Evolutionary conservation across 2,888 invertebrate species (phyloP).

Genomic region (Holacanthella duospinosa): DNA sequence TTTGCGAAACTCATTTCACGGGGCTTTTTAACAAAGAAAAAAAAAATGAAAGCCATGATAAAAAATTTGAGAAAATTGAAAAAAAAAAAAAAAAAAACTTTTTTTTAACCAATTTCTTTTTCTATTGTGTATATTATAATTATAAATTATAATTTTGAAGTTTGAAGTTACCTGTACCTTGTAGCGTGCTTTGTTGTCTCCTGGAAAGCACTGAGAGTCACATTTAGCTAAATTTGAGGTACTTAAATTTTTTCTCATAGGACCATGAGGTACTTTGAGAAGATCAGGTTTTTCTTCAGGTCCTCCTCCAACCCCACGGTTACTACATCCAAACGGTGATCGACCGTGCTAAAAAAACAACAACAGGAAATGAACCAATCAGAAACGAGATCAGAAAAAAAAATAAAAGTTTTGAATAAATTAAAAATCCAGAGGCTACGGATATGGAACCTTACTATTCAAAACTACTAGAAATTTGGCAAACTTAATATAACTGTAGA

Average conservation of each 20-base stretch:
- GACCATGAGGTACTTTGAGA: constrained; percentile 62
- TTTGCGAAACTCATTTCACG: too few species aligned
- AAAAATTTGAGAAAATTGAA: too few species aligned
- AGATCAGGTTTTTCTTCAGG: constrained; percentile 67
- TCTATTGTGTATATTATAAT: too few species aligned
- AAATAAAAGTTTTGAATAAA: too few species aligned
- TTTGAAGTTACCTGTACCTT: constrained; percentile 50
- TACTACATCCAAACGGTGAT: not conserved
- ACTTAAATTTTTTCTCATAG: constrained; percentile 47
- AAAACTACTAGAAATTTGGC: too few species aligned
- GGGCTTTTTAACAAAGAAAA: too few species aligned
- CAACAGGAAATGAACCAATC: not conserved
- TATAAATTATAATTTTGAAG: not conserved
- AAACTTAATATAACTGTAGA: too few species aligned
- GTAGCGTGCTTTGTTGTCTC: constrained; percentile 52
- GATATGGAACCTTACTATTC: too few species aligned
- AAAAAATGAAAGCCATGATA: too few species aligned
- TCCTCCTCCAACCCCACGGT: not conserved
- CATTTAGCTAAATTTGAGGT: constrained; percentile 41
- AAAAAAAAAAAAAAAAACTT: too few species aligned
- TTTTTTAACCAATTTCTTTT: too few species aligned
- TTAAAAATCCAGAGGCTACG: too few species aligned
- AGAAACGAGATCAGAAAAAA: not conserved
- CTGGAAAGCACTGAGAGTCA: constrained; percentile 40
- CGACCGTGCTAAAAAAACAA: not conserved